Conservation (phyloP, 2,888 invertebrate genomes). For the Troilus luridus region DNA sequence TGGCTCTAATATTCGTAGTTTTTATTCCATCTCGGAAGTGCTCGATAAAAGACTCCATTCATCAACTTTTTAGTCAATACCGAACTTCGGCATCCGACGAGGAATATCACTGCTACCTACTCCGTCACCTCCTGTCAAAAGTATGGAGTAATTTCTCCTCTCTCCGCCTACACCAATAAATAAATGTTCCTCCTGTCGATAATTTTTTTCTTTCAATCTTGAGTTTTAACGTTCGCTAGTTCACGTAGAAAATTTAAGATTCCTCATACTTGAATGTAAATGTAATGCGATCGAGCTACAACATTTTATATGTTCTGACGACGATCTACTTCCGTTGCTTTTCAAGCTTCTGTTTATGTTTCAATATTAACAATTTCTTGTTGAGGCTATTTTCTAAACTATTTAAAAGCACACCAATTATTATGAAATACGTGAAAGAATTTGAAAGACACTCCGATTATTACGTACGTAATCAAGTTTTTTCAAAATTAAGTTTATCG, state of each 20-base stretch:
- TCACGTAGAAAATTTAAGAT: background rate
- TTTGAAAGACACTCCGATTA: too few species aligned
- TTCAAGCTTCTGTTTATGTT: too few species aligned
- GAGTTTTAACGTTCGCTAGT: background rate
- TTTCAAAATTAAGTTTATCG: too few species aligned
- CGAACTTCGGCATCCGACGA: background rate
- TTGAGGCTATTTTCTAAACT: too few species aligned
- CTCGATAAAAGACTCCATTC: slow-evolving; percentile 12
- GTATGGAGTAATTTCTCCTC: background rate
- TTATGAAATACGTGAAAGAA: too few species aligned
- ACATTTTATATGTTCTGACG: too few species aligned
- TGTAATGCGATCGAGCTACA: too few species aligned
- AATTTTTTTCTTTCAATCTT: slow-evolving; percentile 27
- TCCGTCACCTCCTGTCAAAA: slow-evolving; percentile 35
- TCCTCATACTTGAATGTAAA: too few species aligned
- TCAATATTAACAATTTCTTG: too few species aligned
- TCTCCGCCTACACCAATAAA: slow-evolving; percentile 1
- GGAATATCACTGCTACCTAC: slow-evolving; percentile 12
- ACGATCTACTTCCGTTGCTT: too few species aligned
- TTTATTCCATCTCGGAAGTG: background rate
- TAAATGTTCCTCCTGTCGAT: background rate
- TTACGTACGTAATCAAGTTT: too few species aligned
- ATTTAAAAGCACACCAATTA: too few species aligned
- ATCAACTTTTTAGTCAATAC: slow-evolving; percentile 34
- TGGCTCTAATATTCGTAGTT: background rate